phyloP scores from a whole-genome alignment of 2,113 vertebrate genomes.

The Xenopus borealis region DNA sequence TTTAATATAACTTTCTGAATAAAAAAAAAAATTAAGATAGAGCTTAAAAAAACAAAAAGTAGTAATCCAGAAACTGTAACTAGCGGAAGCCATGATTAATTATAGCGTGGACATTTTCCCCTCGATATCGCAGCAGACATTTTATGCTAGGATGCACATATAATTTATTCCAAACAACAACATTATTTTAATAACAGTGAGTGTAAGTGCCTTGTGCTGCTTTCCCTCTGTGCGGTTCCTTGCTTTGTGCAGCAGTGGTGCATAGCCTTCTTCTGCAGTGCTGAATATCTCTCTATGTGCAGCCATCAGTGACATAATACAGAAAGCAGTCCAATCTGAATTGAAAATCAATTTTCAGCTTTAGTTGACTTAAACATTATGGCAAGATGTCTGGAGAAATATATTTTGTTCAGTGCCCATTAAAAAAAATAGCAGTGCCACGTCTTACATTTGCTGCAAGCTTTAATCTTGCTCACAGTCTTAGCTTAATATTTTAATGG shows the following conservation, averaged over 20 bases:
- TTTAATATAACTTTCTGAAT: no score
- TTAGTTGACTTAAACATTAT: conserved; percentile 42
- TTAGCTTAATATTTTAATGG: conserved; percentile 42
- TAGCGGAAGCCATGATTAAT: no score
- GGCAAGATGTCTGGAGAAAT: conserved; percentile 28
- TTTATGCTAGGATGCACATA: no score
- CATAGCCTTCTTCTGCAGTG: conserved; percentile 28
- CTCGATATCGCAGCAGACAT: no score
- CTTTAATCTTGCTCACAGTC: conserved; percentile 7
- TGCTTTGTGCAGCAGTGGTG: conserved; percentile 23
- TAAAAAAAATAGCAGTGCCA: background rate
- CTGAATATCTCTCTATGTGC: conserved; percentile 29
- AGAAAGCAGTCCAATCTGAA: conserved; percentile 18
- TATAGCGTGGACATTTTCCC: no score
- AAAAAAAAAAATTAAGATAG: no score
- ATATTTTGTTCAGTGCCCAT: conserved; percentile 16
- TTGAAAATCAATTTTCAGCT: conserved; percentile 46
- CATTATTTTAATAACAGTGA: background rate
- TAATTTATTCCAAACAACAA: background rate
- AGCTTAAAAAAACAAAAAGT: no score
- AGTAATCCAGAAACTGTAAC: no score
- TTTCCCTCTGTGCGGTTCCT: background rate
- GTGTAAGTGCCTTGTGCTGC: conserved; percentile 4
- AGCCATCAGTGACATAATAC: conserved; percentile 33
- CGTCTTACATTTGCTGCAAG: background rate